phyloP scores from a whole-genome alignment of 2,888 invertebrate genomes.

The Podabrus alpinus region DNA sequence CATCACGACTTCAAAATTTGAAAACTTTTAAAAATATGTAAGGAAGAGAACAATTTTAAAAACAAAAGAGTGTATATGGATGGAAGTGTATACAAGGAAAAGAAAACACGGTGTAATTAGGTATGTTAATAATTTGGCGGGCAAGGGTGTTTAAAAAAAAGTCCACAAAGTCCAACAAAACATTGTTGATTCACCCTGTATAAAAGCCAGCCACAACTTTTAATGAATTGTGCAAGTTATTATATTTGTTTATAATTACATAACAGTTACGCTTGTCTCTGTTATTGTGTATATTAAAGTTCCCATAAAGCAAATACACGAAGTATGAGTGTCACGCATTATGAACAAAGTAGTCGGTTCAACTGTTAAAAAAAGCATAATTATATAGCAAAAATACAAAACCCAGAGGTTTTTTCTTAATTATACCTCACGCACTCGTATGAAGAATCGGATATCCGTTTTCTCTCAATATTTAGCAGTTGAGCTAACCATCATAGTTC shows the following conservation, averaged over 20 bases:
- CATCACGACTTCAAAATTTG: too few species aligned
- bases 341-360: constrained; percentile 12
- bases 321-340: constrained; percentile 17
- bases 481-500: neutral
- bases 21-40: too few species aligned
- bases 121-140: too few species aligned
- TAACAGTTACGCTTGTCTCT: neutral
- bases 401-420: neutral
- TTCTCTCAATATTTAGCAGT: neutral
- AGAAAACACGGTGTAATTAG: too few species aligned
- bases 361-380: neutral
- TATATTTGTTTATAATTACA: neutral
- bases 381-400: neutral
- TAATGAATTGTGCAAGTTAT: neutral
- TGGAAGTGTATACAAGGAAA: too few species aligned
- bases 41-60: too few species aligned
- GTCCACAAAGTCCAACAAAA: too few species aligned
- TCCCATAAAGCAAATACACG: neutral
- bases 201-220: neutral
- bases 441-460: constrained; percentile 12
- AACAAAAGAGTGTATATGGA: too few species aligned
- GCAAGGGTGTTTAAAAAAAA: too few species aligned
- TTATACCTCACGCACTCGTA: neutral
- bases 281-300: neutral
- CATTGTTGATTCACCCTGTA: neutral